Evolutionary conservation across 2,113 vertebrate genomes (phyloP).

Genomic region (Phocoena phocoena): DNA sequence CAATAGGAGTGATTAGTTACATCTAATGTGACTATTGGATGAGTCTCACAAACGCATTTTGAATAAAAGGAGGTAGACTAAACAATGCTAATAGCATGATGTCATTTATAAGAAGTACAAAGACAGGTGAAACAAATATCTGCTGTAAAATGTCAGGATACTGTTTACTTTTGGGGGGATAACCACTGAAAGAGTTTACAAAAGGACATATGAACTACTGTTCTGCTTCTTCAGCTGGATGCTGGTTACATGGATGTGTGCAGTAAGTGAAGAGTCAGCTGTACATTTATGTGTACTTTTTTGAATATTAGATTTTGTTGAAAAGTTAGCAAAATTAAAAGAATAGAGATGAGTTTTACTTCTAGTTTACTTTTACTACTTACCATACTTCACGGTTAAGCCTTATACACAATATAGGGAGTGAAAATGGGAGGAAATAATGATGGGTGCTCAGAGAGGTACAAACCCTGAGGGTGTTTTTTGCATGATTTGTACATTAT

Average conservation of each 20-base stretch:
- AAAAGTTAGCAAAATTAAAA: background rate
- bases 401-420: background rate
- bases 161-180: background rate
- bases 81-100: background rate
- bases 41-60: background rate
- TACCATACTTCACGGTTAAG: background rate
- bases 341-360: background rate
- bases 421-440: background rate
- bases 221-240: no score
- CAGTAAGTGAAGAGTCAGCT: background rate
- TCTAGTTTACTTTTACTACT: background rate
- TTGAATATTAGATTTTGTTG: background rate
- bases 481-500: background rate
- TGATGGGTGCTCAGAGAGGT: background rate
- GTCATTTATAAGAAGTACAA: background rate
- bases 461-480: background rate
- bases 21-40: background rate
- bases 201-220: background rate
- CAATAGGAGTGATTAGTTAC: background rate
- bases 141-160: background rate
- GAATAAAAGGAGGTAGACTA: background rate
- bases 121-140: background rate
- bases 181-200: background rate
- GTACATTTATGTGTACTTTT: background rate
- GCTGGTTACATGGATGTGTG: background rate